Evolutionary conservation across 2,888 invertebrate species (phyloP).

Genomic region (Leptinotarsa peninsularis): DNA sequence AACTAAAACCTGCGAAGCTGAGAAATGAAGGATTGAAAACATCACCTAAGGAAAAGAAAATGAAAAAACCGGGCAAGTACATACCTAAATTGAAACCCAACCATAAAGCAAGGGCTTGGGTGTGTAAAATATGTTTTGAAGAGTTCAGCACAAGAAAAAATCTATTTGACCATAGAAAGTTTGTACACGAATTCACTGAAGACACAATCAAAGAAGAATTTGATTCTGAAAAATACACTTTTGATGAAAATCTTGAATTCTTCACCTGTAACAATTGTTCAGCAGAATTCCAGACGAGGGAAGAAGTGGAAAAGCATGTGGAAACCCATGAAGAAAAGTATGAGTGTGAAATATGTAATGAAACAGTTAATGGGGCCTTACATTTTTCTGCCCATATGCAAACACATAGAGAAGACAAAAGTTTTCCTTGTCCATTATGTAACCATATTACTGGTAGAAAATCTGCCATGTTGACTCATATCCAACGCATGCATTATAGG

Average conservation of each 20-base stretch:
- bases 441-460: slow-evolving; percentile 50
- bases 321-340: slow-evolving; percentile 55
- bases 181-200: slow-evolving; percentile 44
- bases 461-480: slow-evolving; percentile 53
- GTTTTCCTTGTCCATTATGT: slow-evolving; percentile 56
- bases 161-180: slow-evolving; percentile 52
- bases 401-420: slow-evolving; percentile 54
- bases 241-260: slow-evolving; percentile 49
- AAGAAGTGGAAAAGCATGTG: slow-evolving; percentile 54
- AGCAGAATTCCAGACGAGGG: slow-evolving; percentile 51
- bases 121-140: slow-evolving; percentile 52
- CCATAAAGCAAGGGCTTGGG: slow-evolving; percentile 52
- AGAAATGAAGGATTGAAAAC: slow-evolving; percentile 29
- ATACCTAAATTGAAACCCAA: slow-evolving; percentile 46
- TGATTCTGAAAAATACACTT: slow-evolving; percentile 37
- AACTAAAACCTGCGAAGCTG: slow-evolving; percentile 12
- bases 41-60: slow-evolving; percentile 30
- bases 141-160: slow-evolving; percentile 50
- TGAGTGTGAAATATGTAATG: slow-evolving; percentile 60
- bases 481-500: slow-evolving; percentile 50
- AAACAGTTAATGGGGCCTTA: slow-evolving; percentile 55
- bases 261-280: slow-evolving; percentile 57
- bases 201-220: slow-evolving; percentile 38
- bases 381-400: slow-evolving; percentile 58
- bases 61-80: slow-evolving; percentile 35